These are phyloP conservation scores for Tetragnatha montana DNA, from an alignment of 2,888 invertebrate species.

Conservation along the genomic window DNA sequence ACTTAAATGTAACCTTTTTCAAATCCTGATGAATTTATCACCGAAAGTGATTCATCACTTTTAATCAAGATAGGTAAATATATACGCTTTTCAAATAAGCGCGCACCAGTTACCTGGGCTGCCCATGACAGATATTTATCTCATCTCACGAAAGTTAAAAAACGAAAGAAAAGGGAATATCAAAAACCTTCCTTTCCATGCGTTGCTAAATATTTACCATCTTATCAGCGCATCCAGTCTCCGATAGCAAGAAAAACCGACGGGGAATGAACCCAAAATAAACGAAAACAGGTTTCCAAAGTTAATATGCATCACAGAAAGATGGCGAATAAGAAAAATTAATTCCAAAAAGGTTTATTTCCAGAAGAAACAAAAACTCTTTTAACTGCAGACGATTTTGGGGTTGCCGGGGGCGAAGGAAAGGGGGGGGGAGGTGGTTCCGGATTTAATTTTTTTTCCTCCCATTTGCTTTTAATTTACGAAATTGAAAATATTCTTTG, in stretches of 20 bases:
- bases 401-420: neutral
- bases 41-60: no score
- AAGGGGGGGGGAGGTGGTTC: neutral
- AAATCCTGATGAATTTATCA: no score
- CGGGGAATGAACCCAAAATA: neutral
- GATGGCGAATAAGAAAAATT: constrained; percentile 2
- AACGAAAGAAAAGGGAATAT: neutral
- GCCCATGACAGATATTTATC: neutral
- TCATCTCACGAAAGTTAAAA: neutral
- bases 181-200: neutral
- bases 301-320: constrained; percentile 14
- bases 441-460: neutral
- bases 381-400: neutral
- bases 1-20: no score
- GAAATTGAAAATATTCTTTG: constrained; percentile 8
- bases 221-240: neutral
- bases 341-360: constrained; percentile 11
- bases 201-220: neutral
- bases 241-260: neutral
- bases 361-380: neutral
- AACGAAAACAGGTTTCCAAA: neutral
- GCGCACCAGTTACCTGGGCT: no score
- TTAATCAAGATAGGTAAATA: no score
- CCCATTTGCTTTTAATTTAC: neutral
- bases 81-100: no score